Evolutionary conservation across 2,888 invertebrate genomes (phyloP).

Genomic region (Pinctada fucata): DNA sequence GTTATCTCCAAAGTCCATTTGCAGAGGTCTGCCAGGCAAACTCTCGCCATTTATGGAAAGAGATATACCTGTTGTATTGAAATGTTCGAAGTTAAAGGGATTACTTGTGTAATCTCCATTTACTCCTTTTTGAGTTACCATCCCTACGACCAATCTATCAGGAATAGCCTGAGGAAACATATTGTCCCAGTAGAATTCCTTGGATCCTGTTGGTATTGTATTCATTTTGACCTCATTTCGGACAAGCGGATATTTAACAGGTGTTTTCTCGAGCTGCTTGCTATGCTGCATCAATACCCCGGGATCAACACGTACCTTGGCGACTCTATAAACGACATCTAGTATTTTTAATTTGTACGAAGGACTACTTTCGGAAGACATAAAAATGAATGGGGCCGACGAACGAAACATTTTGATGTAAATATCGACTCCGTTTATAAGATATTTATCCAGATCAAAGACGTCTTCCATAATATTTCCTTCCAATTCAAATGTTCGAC

Average conservation of each 20-base stretch:
- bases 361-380: constrained; percentile 9
- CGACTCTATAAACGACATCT: constrained; percentile 15
- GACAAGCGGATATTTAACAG: constrained; percentile 25
- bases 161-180: neutral
- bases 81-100: constrained; percentile 13
- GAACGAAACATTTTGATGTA: constrained; percentile 29
- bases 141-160: constrained; percentile 15
- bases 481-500: constrained; percentile 23
- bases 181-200: constrained; percentile 32
- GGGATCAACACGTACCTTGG: neutral
- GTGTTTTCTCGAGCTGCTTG: constrained; percentile 6
- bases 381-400: constrained; percentile 18
- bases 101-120: constrained; percentile 29
- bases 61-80: neutral
- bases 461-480: constrained; percentile 21
- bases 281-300: constrained; percentile 25
- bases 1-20: too few species aligned
- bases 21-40: neutral
- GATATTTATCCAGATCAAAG: too few species aligned
- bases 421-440: constrained; percentile 17
- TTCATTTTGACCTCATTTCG: constrained; percentile 25
- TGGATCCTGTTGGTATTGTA: constrained; percentile 22
- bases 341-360: constrained; percentile 19
- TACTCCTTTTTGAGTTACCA: constrained; percentile 22
- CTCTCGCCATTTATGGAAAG: constrained; percentile 19